phyloP scores from a whole-genome alignment of 2,113 vertebrate species.

The Heterocephalus glaber region DNA sequence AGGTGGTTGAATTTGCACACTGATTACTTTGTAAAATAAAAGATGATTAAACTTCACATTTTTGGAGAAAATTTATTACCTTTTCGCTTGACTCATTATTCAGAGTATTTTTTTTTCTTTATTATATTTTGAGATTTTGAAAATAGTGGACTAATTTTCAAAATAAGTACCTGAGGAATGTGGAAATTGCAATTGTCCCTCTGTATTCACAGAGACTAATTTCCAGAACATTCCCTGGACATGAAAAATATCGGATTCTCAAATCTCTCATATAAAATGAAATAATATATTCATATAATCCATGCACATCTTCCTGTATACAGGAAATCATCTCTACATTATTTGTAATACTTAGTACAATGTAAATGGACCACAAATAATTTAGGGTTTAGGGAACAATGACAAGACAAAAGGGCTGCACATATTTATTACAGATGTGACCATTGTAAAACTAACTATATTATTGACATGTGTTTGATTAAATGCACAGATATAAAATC shows the following conservation, averaged over 20 bases:
- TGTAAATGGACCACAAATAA: neutral
- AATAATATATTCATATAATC: neutral
- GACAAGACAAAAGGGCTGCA: neutral
- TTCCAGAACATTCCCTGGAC: neutral
- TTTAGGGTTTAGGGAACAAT: neutral
- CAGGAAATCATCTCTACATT: neutral
- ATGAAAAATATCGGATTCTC: neutral
- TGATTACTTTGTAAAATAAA: neutral
- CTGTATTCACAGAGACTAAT: neutral
- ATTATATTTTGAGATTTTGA: neutral
- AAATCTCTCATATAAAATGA: neutral
- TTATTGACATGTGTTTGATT: neutral
- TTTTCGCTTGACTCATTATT: neutral
- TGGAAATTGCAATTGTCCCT: neutral
- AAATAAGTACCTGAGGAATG: neutral
- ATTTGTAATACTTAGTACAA: neutral
- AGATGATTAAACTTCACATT: neutral
- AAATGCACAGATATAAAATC: neutral
- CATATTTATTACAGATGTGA: neutral
- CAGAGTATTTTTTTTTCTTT: neutral
- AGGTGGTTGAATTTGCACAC: neutral
- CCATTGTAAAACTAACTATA: neutral
- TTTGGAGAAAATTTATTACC: neutral
- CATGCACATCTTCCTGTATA: neutral
- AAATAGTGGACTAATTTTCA: neutral